Base-by-base conservation (phyloP, 92 coral and sea anemone species). In the Ricordea florida region DNA sequence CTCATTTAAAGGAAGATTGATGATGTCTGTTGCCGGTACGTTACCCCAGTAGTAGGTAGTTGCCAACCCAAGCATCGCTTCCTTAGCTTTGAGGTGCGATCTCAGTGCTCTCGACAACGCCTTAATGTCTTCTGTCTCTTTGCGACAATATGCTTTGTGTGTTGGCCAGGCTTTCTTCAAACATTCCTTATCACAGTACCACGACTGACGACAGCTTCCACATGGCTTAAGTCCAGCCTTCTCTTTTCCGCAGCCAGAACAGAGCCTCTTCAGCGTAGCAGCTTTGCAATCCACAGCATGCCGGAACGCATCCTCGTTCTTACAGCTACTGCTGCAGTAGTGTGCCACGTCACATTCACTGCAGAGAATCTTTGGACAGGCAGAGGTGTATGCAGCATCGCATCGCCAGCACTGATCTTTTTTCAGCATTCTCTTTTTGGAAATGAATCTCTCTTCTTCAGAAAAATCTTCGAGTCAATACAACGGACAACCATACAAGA, bases 11-110 rank as follows among this genome's bases (percentile, higher is more conserved):
- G 63, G 62, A 40, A 84, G 68, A 56, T 89, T 89, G n/a, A 89
- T 27, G 45, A 86, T 34, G 46, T 89, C 93, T 13, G 72, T 40
- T 6, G 90, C 90, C 26, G 93, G 93, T 1, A 33, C 31, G 57
- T 89, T 84, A 3, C 93, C 93, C 90, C 86, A 89, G 55, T 84
- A 89, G 37, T 89, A 89, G 27, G 40, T 23, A 8, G 47, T 16
- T 10, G 10, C 10, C 26, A n/a, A 28, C 5, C 46, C 44, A 5
- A 22, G 10, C 51, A 37, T 23, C 31, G 47, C 16, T 13, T 8
- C 17, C 21, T 22, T 25, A 2, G 0, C 6, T 47, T 38, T 14
- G 35, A 30, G 34, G 16, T 1, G 22, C 0, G 15, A 5, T 34
- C 35, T 70, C 47, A 33, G 4, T 21, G 18, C 16, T 2, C 49